Evolutionary conservation across 2,797 vertebrate genomes (phyloP), one percentile per base, ranked within the genome.

Genomic region (Diplodus puntazzo): DNA sequence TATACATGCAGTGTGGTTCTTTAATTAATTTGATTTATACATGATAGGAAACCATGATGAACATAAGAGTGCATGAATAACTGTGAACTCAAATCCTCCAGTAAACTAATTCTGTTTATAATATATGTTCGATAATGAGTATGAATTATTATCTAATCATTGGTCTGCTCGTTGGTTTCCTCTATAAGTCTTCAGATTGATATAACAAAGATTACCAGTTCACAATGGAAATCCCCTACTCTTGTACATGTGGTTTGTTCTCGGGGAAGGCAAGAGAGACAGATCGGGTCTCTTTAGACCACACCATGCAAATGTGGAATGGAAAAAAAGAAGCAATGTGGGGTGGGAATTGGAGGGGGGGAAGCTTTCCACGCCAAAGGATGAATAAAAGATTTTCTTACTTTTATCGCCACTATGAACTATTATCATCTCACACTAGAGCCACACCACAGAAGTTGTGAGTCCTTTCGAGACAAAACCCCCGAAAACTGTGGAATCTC

Each of bases 171-270:
- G 0, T 45, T 23, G 65, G 69, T 83, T 69, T 23, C 68, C 34
- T 58, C 42, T 18, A 53, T 58, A 82, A 45, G 45, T 58, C 27
- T 69, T 64, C 34, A n/a, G 45, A 76, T 49, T 34, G 70, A 81
- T 76, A 57, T 57, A 82, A 82, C 34, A 67, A 63, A 69, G 52
- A 54, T 55, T 45, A 71, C 20, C 48, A 55, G 72, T 73, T 78
- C 65, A 80, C 59, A 68, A 34, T 77, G 81, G 87, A 89, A 93
- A 88, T 65, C 71, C 82, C 84, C 86, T 13, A 10, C 77, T 88
- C 75, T 30, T 49, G 48, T 79, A 45, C 66, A 83, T 88, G 81
- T 85, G 83, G 83, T 88, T 89, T 92, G 65, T 79, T 76, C 81
- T 85, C 43, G 34, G 57, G 48, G 66, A 82, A 72, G 59, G 72